A percentile compares a stretch with the other conserved stretches of the same genome.
These are phyloP conservation scores for Drosophila dunni DNA, from an alignment of 1,140 invertebrate genomes.

Conservation along the genomic window DNA sequence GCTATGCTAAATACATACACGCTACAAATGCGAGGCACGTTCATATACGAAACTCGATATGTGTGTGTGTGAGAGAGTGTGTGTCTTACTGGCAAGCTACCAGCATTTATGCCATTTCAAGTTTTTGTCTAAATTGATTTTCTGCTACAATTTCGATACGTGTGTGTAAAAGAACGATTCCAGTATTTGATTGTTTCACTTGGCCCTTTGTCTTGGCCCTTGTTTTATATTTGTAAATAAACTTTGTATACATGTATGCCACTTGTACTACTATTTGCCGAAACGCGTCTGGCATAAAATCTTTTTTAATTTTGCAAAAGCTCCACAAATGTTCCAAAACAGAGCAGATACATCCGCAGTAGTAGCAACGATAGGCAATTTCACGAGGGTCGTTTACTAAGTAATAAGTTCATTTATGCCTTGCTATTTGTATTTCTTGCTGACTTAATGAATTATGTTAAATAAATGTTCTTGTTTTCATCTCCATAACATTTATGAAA, in stretches of 20 bases:
- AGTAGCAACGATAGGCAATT: slow-evolving; percentile 25
- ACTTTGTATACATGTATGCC: slow-evolving; percentile 17
- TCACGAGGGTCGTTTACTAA: slow-evolving; percentile 44
- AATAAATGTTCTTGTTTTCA: slow-evolving; percentile 39
- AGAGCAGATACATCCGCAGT: not conserved
- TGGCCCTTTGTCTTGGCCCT: slow-evolving; percentile 37
- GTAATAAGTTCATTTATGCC: slow-evolving; percentile 47
- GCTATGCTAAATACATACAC: slow-evolving; percentile 8
- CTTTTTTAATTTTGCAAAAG: slow-evolving; percentile 59
- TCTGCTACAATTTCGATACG: slow-evolving; percentile 66
- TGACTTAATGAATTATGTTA: slow-evolving; percentile 32
- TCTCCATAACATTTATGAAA: slow-evolving; percentile 3
- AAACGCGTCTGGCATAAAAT: slow-evolving; percentile 74
- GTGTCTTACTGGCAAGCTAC: slow-evolving; percentile 39
- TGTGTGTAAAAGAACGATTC: slow-evolving; percentile 29
- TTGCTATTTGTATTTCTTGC: slow-evolving; percentile 8
- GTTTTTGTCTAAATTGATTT: slow-evolving; percentile 76
- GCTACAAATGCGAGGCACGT: slow-evolving; percentile 37
- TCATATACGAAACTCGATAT: not conserved
- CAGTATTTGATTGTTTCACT: slow-evolving; percentile 51
- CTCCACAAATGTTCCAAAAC: slow-evolving; percentile 6
- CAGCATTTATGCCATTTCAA: slow-evolving; percentile 73
- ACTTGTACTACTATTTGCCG: slow-evolving; percentile 19
- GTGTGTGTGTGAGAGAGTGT: slow-evolving; percentile 5
- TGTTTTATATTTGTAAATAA: slow-evolving; percentile 46